Percentiles rank a stretch among this genome's conserved stretches.
Conservation (phyloP, 2,888 invertebrate genomes). For the Glyphotaelius pellucidus region DNA sequence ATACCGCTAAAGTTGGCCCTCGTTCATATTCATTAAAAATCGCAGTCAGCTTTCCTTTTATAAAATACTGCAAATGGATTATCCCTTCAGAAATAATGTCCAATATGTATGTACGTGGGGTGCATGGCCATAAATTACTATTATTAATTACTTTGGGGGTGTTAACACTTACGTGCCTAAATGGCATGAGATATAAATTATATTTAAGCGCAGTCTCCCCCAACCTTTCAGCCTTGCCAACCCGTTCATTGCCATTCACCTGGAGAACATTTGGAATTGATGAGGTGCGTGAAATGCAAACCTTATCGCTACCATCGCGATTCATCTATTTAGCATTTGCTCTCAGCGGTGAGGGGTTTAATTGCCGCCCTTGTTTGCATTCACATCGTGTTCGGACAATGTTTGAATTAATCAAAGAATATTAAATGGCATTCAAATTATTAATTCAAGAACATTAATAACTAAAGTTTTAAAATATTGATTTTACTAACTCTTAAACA, state of each 20-base stretch:
- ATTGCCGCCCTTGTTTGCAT: conserved; percentile 23
- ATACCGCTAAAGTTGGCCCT: not conserved
- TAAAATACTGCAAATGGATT: not conserved
- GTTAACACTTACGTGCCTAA: conserved; percentile 49
- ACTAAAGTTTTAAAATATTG: not conserved
- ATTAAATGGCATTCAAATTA: not conserved
- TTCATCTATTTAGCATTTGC: conserved; percentile 49
- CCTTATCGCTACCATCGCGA: conserved; percentile 55
- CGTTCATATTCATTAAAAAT: not conserved
- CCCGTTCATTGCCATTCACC: conserved; percentile 57
- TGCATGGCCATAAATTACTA: conserved; percentile 43
- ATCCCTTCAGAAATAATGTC: conserved; percentile 14
- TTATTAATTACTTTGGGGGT: conserved; percentile 51
- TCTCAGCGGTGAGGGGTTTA: conserved; percentile 14
- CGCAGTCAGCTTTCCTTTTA: not conserved
- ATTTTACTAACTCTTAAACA: not conserved
- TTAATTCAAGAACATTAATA: not conserved
- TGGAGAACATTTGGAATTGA: conserved; percentile 59
- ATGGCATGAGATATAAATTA: conserved; percentile 50
- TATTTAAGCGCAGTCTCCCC: conserved; percentile 27
- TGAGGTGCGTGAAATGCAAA: conserved; percentile 61
- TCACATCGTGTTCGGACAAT: not conserved
- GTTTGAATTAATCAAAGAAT: not conserved
- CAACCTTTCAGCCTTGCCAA: not conserved
- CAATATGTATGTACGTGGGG: conserved; percentile 9